Percentiles rank a stretch among this genome's conserved stretches.
phyloP scores from a whole-genome alignment of 2,888 invertebrate genomes.

The Tipula lateralis region DNA sequence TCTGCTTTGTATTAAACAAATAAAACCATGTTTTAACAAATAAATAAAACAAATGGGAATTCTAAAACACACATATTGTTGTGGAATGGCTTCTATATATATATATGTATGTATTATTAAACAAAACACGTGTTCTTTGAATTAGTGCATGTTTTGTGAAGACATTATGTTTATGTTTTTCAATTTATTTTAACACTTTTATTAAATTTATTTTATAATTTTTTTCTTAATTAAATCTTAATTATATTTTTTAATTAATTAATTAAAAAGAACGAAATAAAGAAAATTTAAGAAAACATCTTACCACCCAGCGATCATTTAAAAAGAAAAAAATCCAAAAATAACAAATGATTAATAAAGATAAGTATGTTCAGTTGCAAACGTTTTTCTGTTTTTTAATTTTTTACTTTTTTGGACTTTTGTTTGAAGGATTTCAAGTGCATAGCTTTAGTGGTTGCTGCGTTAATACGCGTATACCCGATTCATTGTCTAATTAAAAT shows the following conservation, averaged over 20 bases:
- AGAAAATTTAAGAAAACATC: not conserved
- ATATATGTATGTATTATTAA: not conserved
- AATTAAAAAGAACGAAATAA: not conserved
- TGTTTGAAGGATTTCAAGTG: not conserved
- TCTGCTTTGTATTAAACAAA: not conserved
- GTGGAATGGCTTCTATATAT: not conserved
- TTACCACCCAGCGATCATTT: conserved; percentile 15
- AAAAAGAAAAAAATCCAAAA: not conserved
- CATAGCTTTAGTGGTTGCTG: not conserved
- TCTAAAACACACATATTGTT: not conserved
- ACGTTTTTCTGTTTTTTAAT: not conserved
- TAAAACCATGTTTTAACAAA: not conserved
- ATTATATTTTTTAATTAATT: conserved; percentile 9
- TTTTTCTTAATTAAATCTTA: not conserved
- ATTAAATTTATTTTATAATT: not conserved
- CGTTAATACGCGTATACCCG: not conserved
- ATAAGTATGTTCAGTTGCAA: conserved; percentile 9
- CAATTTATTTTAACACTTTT: not conserved
- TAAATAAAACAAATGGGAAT: not conserved
- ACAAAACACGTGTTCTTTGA: not conserved
- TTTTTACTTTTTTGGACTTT: not conserved
- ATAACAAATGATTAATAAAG: not conserved
- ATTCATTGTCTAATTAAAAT: not conserved
- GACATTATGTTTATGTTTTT: not conserved
- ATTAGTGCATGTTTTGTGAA: not conserved